These are phyloP conservation scores for Leptonema lineaticorne DNA, from an alignment of 1,140 invertebrate species.

Conservation along the genomic window DNA sequence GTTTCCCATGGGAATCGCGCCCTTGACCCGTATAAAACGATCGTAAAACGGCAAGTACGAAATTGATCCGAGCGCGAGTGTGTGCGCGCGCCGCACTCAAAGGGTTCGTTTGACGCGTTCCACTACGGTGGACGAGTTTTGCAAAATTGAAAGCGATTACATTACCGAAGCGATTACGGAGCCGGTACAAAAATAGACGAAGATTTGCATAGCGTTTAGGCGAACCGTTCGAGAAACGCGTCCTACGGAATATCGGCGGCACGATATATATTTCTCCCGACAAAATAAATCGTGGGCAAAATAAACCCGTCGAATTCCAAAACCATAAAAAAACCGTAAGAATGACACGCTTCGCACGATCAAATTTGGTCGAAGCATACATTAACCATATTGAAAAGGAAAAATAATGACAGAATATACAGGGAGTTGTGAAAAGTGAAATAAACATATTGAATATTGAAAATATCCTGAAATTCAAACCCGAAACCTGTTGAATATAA, in stretches of 20 bases:
- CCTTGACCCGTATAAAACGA: neutral
- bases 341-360: too few relatives aligned
- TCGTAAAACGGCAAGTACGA: neutral
- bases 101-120: too few relatives aligned
- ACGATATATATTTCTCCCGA: neutral
- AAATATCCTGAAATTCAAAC: too few relatives aligned
- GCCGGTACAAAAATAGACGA: neutral
- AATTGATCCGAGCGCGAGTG: neutral
- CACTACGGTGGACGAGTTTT: neutral
- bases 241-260: neutral
- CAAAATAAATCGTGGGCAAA: too few relatives aligned
- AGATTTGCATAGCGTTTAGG: constrained; percentile 3
- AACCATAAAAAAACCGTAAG: too few relatives aligned
- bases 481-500: too few relatives aligned
- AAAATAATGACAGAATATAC: too few relatives aligned
- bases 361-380: too few relatives aligned
- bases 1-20: neutral
- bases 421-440: too few relatives aligned
- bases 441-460: too few relatives aligned
- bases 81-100: neutral
- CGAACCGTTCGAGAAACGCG: neutral
- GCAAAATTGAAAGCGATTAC: neutral
- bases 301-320: too few relatives aligned
- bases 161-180: neutral
- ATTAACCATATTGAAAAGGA: too few relatives aligned